Base-by-base conservation (phyloP, 2,888 invertebrate genomes). In the Coenonympha arcania region DNA sequence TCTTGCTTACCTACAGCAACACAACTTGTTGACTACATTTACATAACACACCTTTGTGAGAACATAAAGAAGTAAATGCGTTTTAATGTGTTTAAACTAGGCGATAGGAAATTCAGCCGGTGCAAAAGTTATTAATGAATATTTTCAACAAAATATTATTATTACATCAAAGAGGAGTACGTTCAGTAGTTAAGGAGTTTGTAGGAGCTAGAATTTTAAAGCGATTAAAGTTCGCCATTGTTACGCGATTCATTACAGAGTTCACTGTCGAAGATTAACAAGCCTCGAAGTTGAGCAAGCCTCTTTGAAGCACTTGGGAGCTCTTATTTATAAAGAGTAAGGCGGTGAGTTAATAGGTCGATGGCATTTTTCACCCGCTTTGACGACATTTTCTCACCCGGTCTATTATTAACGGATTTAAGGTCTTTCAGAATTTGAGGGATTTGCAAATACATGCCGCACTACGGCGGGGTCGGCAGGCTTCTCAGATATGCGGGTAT, bases 261-360 rank as follows among this genome's bases (percentile, higher is more conserved):
- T 39, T 24, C 4, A 42, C 40, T 46, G 40, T 31, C 33, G 33
- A 15, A 46, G 16, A 49, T 49, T 49, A 50, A 50, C 40, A 43
- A 45, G 44, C 34, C 28, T 37, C 18, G 11, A 39, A 39, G 39
- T 39, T 24, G 24, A 24, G 37, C 13, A 39, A 33, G 13, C 1
- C 24, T 24, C 39, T 39, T 39, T 39, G 39, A 37, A 22, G 19
- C 36, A 24, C 9, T 39, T 13, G 22, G 11, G 37, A 37, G 13
- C 22, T 37, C 19, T 13, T 20, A 8, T n/a, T n/a, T n/a, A 6
- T 37, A 11, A 37, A 37, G n/a, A 1, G 20, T 26, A 24, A 39
- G n/a, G 9, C 8, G 28, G 16, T 18, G 28, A 41, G 11, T 41
- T 16, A 4, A 34, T 24, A 24, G 22, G 36, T 36, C 6, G 11